phyloP scores from a whole-genome alignment of 1,140 invertebrate genomes.

The Aphaenogaster rudis region DNA sequence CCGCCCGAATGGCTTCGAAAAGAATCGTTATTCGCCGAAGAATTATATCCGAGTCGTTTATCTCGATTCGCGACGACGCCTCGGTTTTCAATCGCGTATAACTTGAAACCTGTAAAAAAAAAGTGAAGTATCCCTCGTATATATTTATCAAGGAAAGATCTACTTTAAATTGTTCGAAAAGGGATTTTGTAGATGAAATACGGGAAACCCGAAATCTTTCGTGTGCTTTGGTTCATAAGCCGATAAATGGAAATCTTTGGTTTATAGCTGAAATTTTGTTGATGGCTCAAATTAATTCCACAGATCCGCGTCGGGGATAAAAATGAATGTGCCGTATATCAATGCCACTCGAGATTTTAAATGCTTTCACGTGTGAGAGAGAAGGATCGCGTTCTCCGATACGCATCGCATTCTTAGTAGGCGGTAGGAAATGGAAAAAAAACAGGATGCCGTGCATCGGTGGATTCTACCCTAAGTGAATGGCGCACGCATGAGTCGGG shows the following conservation, averaged over 20 bases:
- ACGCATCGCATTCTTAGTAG: slow-evolving; percentile 24
- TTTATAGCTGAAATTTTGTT: neutral
- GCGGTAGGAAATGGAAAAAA: slow-evolving; percentile 35
- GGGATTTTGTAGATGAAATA: neutral
- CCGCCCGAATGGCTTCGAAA: slow-evolving; percentile 20
- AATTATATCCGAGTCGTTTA: slow-evolving; percentile 50
- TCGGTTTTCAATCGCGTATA: slow-evolving; percentile 33
- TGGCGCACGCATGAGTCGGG: slow-evolving; percentile 60
- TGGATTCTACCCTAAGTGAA: slow-evolving; percentile 67
- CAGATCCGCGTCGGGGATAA: no score
- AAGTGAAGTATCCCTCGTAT: neutral
- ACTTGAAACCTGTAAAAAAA: neutral
- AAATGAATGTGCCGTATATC: neutral
- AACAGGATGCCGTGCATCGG: slow-evolving; percentile 49
- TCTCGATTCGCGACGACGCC: slow-evolving; percentile 38
- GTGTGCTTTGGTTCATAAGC: neutral
- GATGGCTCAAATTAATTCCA: neutral
- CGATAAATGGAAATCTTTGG: neutral
- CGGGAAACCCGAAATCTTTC: neutral
- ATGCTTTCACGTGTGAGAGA: neutral
- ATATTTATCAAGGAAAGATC: slow-evolving; percentile 25
- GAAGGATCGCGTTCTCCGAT: slow-evolving; percentile 9
- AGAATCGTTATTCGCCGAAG: slow-evolving; percentile 32
- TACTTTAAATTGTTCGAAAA: neutral
- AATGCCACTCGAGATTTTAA: neutral